Evolutionary conservation across 64 coral and sea anemone genomes (phyloP), one percentile per base, ranked within the genome.

Genomic region (Orbicella faveolata): DNA sequence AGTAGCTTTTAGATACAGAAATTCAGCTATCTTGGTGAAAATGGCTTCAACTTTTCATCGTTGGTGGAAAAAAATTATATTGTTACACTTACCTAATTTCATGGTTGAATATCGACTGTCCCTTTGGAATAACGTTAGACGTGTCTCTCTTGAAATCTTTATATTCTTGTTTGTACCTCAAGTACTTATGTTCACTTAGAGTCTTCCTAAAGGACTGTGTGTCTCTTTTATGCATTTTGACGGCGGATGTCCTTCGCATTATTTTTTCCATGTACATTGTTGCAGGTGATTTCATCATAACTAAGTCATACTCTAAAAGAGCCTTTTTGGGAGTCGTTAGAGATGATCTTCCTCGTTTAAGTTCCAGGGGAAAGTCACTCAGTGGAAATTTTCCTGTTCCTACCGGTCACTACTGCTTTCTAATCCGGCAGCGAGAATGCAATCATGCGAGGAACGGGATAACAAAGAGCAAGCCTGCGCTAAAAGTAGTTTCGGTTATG

Each of bases 11-110:
- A 48, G 44, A 48, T 48, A 48, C 7, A 48, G 44, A 48, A 48
- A 59, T 59, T 14, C 55, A 59, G 6, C 12, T 10, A 59, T 59
- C 55, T 59, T 59, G 55, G 9, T 59, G 54, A 57, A 9, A 57
- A 57, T 57, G 54, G 54, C 54, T 14, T 57, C 8, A 57, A 14
- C 54, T 59, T 10, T 59, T 59, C 12, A 59, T 59, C 55, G 55
- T 14, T 59, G 55, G 55, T 59, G 55, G 55, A 12, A 48, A 59
- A 1, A 59, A 59, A 68, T 8, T n/a, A 51, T 2, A 54, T 79
- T 79, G 21, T 9, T 18, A 10, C 81, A 84, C 81, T 84, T 84
- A 84, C 81, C 81, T 62, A 83, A 23, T 18, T 25, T 36, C 63
- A 84, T 65, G 2, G 3, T 72, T 44, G 2, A 39, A 0, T 12